Evolutionary conservation across 37 sponge, comb jelly and placozoan genomes (phyloP).

Genomic region (Spongilla lacustris): DNA sequence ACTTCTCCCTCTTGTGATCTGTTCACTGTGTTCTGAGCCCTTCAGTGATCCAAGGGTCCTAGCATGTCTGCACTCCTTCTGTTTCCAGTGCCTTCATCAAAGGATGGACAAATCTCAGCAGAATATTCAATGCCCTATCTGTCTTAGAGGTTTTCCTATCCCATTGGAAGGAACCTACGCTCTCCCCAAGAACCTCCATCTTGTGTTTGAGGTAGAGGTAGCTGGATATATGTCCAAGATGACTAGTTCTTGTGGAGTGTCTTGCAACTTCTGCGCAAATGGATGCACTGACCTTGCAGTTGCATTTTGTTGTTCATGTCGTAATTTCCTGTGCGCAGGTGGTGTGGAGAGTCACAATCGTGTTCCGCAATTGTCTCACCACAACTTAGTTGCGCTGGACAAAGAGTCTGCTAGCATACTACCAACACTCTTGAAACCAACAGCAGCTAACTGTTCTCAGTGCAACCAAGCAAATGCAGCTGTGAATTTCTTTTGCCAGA

Average conservation of each 20-base stretch:
- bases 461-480: slow-evolving; percentile 6
- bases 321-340: not conserved
- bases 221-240: not conserved
- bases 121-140: not conserved
- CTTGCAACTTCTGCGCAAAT: not conserved
- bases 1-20: not conserved
- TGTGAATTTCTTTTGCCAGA: slow-evolving; percentile 47
- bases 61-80: not conserved
- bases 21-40: not conserved
- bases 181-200: not conserved
- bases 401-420: not conserved
- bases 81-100: not conserved
- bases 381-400: not conserved
- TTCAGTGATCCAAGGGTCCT: not conserved
- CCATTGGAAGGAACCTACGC: not conserved
- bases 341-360: not conserved
- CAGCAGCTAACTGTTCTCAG: not conserved
- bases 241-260: not conserved
- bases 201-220: not conserved
- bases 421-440: not conserved
- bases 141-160: not conserved
- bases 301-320: not conserved
- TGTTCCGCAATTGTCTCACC: not conserved
- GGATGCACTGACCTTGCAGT: not conserved
- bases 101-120: not conserved